Base-by-base conservation (phyloP, 2,888 invertebrate genomes). In the Latrodectus hesperus region DNA sequence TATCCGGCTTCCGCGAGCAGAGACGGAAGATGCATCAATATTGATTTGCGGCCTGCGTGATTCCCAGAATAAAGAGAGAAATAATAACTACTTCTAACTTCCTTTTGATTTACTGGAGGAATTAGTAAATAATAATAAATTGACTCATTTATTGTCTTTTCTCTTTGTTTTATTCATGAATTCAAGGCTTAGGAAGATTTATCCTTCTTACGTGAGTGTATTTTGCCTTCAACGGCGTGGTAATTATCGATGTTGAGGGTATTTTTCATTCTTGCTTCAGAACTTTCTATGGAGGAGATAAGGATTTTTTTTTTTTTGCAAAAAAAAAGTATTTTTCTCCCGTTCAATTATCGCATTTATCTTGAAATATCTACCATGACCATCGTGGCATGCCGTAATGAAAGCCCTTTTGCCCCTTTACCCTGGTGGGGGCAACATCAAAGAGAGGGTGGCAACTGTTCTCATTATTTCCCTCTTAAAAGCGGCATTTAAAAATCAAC, bases 121-220 rank as follows among this genome's bases (percentile, higher is more conserved):
- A 73, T 78, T 77, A 84, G 70, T 85, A 74, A 74, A 85, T 73
- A 73, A 75, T 85, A 85, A 85, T 85, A 77, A 85, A 85, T 85
- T 72, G 67, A 75, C 78, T 74, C 73, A 85, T 85, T 79, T 73
- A 79, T 79, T 75, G 74, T 73, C 73, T 72, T 49, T 60, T 74
- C 49, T 38, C 79, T 67, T 73, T 80, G 70, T 71, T 75, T 85
- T 80, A 85, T 74, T 85, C 79, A 85, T 79, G 75, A 85, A 75
- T 55, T 78, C 67, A 22, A 79, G 60, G 73, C 72, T 78, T 79
- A 78, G 26, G 75, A 80, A 80, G 80, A 80, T 85, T 85, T 85
- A 85, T 85, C 60, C 72, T 14, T 70, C 68, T 78, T 79, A 78
- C 71, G 51, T 49, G 78, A 14, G 60, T 26, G 60, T 55, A 60